Percentiles rank a stretch among this genome's conserved stretches.
These are phyloP conservation scores for Toxostoma redivivum DNA, from an alignment of 2,113 vertebrate species.

Conservation along the genomic window DNA sequence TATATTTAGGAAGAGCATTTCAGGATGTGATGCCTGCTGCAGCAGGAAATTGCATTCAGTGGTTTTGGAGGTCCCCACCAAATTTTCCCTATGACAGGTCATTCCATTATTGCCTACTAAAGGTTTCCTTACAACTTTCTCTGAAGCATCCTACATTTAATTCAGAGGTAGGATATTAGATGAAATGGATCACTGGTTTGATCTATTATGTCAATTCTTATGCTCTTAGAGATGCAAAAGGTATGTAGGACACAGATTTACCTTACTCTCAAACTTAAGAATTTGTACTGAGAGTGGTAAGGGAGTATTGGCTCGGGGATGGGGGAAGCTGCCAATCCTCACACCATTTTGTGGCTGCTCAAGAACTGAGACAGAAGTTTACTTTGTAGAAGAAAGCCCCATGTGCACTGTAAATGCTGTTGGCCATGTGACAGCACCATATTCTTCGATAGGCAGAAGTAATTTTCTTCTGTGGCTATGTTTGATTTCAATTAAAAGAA, in stretches of 20 bases:
- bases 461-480: slow-evolving; percentile 62
- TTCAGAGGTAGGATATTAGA: not conserved
- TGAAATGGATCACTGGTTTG: slow-evolving; percentile 33
- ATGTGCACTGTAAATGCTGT: slow-evolving; percentile 22
- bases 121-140: not conserved
- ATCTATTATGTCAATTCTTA: slow-evolving; percentile 1
- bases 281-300: not conserved
- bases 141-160: not conserved
- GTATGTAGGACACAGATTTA: not conserved
- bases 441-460: slow-evolving; percentile 53
- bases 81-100: not conserved
- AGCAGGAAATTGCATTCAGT: slow-evolving; percentile 12
- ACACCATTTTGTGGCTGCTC: not conserved
- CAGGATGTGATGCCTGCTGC: not conserved
- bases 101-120: not conserved
- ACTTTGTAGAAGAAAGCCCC: slow-evolving; percentile 34
- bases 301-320: not conserved
- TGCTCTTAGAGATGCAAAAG: not conserved
- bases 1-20: not conserved
- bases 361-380: slow-evolving; percentile 52
- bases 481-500: slow-evolving; percentile 80
- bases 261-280: not conserved
- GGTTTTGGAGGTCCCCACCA: not conserved
- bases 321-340: not conserved
- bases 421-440: slow-evolving; percentile 4